These are phyloP conservation scores for Engystomops pustulosus DNA, from an alignment of 2,113 vertebrate genomes.

Conservation along the genomic window DNA sequence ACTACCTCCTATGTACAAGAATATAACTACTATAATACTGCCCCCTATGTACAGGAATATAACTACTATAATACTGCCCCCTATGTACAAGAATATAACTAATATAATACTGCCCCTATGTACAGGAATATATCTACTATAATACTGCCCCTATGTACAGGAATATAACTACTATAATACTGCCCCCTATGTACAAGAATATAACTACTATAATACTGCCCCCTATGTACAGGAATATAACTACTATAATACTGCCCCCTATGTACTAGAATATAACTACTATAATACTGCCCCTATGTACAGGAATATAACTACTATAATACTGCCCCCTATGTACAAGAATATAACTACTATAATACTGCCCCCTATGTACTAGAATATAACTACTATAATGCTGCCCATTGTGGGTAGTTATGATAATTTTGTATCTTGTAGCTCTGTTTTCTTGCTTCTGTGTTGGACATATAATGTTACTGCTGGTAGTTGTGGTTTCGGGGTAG, in stretches of 20 bases:
- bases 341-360: conserved; percentile 21
- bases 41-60: too few relatives aligned
- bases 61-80: neutral
- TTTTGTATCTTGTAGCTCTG: too few relatives aligned
- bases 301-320: conserved; percentile 11
- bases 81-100: neutral
- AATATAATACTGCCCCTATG: neutral
- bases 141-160: neutral
- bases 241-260: neutral
- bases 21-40: neutral
- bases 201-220: conserved; percentile 4
- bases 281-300: conserved; percentile 9
- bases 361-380: neutral
- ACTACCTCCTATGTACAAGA: too few relatives aligned
- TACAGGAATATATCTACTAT: conserved; percentile 5
- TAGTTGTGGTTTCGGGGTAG: too few relatives aligned
- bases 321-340: conserved; percentile 2
- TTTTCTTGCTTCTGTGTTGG: too few relatives aligned
- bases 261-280: neutral
- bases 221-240: neutral
- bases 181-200: neutral
- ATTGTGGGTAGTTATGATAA: too few relatives aligned
- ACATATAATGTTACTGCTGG: too few relatives aligned
- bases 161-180: conserved; percentile 7
- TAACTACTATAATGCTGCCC: neutral